Evolutionary conservation across 2,797 vertebrate species (phyloP), one percentile per base, ranked within the genome.

Genomic region (Crenichthys baileyi): DNA sequence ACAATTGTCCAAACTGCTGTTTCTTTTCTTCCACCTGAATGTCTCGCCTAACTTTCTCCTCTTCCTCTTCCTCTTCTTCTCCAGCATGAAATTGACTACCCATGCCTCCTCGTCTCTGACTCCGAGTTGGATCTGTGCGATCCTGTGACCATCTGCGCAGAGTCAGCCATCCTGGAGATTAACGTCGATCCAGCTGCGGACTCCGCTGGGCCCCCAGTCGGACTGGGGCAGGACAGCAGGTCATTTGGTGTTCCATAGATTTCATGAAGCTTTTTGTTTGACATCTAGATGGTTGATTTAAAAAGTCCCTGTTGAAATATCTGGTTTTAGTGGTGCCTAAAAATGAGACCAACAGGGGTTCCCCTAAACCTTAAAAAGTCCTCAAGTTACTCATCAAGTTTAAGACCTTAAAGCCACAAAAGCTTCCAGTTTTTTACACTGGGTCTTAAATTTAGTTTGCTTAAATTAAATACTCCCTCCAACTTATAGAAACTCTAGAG

Each of bases 21-120:
- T 36, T 65, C 16, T 65, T 39, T 65, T 36, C 36, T 36, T 2
- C 36, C 36, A 36, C 36, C 36, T 36, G 36, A 36, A 36, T 36
- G 36, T 36, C 36, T 36, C 4, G 36, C 36, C 36, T 36, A 36
- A 36, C 36, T 65, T 65, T 8, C 18, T 65, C 31, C 31, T 65
- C 26, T 18, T 48, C 41, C 41, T 58, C 22, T 50, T 41, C 24
- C 1, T 0, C 39, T n/a, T 26, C 39, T 67, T 55, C 50, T n/a
- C 22, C 83, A 95, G 94, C 87, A 82, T 72, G 58, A 73, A 2
- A 88, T 84, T 0, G 91, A 94, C 31, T 5, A 63, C 24, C 92
- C 94, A 2, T 79, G 13, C 44, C 92, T 95, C 70, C 84, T 95
- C 73, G 72, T 68, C 26, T 46, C 75, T 0, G 89, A 89, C 6